phyloP scores from a whole-genome alignment of 2,888 invertebrate genomes.

The Caenorhabditis japonica region DNA sequence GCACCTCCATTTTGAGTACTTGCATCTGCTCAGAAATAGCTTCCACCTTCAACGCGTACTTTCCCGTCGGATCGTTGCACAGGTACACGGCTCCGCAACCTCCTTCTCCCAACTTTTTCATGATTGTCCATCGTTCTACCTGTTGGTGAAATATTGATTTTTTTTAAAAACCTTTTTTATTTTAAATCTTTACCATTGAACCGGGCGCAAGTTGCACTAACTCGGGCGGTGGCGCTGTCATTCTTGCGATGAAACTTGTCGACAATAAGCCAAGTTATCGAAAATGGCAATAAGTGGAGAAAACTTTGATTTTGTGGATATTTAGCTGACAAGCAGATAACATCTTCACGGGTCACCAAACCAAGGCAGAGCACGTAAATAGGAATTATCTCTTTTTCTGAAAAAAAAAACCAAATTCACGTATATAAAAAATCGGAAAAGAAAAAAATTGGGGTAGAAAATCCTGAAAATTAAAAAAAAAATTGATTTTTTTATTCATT shows the following conservation, averaged over 20 bases:
- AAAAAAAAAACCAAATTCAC: too few relatives aligned
- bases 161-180: neutral
- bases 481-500: too few relatives aligned
- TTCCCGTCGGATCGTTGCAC: constrained; percentile 63
- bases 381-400: too few relatives aligned
- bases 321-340: too few relatives aligned
- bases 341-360: too few relatives aligned
- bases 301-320: too few relatives aligned
- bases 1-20: constrained; percentile 75
- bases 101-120: constrained; percentile 73
- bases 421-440: too few relatives aligned
- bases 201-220: constrained; percentile 69
- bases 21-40: constrained; percentile 69
- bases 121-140: constrained; percentile 71
- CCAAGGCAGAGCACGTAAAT: too few relatives aligned
- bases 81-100: constrained; percentile 74
- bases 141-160: constrained; percentile 13
- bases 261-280: constrained; percentile 36
- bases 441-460: too few relatives aligned
- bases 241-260: constrained; percentile 33
- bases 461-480: too few relatives aligned
- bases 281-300: too few relatives aligned
- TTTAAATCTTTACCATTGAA: constrained; percentile 23
- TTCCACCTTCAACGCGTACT: constrained; percentile 72
- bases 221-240: constrained; percentile 57